Evolutionary conservation across 2,888 invertebrate genomes (phyloP).

Genomic region (Sesia apiformis): DNA sequence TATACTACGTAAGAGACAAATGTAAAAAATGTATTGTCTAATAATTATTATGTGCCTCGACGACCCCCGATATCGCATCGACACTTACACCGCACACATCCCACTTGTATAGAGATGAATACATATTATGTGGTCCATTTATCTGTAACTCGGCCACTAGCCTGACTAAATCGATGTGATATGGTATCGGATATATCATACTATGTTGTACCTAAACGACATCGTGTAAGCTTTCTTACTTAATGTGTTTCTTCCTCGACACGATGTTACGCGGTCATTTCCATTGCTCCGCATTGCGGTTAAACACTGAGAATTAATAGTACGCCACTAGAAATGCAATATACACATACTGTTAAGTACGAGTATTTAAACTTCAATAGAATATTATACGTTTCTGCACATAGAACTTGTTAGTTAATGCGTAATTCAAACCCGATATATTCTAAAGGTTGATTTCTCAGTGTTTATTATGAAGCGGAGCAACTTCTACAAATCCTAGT

Average conservation of each 20-base stretch:
- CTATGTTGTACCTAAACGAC: conserved; percentile 31
- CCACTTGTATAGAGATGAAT: background rate
- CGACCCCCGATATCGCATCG: conserved; percentile 34
- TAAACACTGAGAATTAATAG: background rate
- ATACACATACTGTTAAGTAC: background rate
- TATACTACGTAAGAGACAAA: conserved; percentile 52
- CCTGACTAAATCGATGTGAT: conserved; percentile 28
- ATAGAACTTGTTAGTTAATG: background rate
- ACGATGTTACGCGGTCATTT: background rate
- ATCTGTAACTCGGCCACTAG: conserved; percentile 5
- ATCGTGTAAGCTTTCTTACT: conserved; percentile 19
- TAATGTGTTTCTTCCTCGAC: conserved; percentile 22
- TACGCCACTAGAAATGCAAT: background rate
- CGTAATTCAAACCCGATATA: background rate
- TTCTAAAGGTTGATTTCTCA: conserved; percentile 5
- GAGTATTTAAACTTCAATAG: no score
- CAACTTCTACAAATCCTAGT: conserved; percentile 55
- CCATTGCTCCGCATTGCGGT: background rate
- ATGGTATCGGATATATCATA: conserved; percentile 46
- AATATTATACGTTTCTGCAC: no score
- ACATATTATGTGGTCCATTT: conserved; percentile 13
- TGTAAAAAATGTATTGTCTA: conserved; percentile 46
- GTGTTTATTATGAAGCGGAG: conserved; percentile 41
- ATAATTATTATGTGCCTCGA: conserved; percentile 58
- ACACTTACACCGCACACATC: background rate